Evolutionary conservation across 30 jellyfish, hydroid and myxozoan genomes (phyloP).

Genomic region (Phacellophora camtschatica): DNA sequence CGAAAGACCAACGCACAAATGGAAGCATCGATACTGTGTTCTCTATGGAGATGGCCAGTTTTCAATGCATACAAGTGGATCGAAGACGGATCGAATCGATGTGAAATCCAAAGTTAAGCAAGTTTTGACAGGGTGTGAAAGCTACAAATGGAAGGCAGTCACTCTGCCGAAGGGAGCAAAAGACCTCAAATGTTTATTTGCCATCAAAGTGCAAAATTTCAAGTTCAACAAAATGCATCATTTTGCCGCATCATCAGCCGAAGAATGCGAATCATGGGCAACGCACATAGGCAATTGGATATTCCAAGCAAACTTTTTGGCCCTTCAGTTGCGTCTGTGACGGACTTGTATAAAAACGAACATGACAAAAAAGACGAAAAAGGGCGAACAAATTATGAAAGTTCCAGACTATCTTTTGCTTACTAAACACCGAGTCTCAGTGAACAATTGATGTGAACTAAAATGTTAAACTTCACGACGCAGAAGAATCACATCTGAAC

Average conservation of each 20-base stretch:
- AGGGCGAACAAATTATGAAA: too few species aligned
- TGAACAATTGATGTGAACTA: too few species aligned
- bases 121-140: constrained; percentile 13
- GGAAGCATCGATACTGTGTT: constrained; percentile 28
- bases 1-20: neutral
- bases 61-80: neutral
- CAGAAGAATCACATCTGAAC: too few species aligned
- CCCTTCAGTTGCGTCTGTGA: too few species aligned
- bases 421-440: too few species aligned
- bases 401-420: too few species aligned
- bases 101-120: constrained; percentile 1
- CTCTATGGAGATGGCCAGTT: constrained; percentile 27
- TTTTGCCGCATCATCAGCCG: neutral
- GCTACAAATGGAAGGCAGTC: constrained; percentile 43
- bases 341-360: too few species aligned
- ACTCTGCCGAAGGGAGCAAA: constrained; percentile 38
- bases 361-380: too few species aligned
- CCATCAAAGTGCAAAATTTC: neutral
- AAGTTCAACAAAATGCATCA: neutral
- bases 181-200: constrained; percentile 20
- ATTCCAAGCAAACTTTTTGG: too few species aligned
- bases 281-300: too few species aligned
- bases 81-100: neutral
- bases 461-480: too few species aligned
- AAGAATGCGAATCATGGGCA: constrained; percentile 32